Percentiles rank a stretch among this genome's conserved stretches.
phyloP scores from a whole-genome alignment of 2,113 vertebrate species.

The Otis tarda region DNA sequence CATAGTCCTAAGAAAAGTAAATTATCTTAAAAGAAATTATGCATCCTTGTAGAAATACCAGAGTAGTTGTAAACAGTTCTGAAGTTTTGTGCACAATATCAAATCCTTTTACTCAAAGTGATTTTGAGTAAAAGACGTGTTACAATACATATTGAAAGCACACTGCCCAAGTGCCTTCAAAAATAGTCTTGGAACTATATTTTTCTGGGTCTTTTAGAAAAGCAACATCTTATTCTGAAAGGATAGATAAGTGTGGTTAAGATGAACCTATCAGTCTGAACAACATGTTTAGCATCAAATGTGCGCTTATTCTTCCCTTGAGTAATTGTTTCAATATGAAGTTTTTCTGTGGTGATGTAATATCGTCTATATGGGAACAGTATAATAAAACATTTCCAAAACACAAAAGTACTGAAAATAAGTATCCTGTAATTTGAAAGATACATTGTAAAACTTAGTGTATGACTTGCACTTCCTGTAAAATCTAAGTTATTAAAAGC shows the following conservation, averaged over 20 bases:
- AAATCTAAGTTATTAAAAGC: not conserved
- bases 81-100: not conserved
- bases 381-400: not conserved
- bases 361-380: not conserved
- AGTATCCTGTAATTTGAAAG: not conserved
- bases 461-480: not conserved
- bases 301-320: not conserved
- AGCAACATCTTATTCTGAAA: not conserved
- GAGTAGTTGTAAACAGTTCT: not conserved
- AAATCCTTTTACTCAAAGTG: not conserved
- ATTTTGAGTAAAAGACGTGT: not conserved
- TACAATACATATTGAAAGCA: not conserved
- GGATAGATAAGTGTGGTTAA: not conserved
- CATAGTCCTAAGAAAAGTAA: not conserved
- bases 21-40: not conserved
- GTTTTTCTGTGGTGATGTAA: not conserved
- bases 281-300: not conserved
- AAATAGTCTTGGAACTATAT: not conserved
- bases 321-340: not conserved
- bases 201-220: not conserved
- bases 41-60: not conserved
- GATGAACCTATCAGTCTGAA: not conserved
- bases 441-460: not conserved
- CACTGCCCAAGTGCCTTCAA: not conserved
- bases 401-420: not conserved